Base-by-base conservation (phyloP, 1,140 invertebrate species). In the Caenorhabditis briggsae region DNA sequence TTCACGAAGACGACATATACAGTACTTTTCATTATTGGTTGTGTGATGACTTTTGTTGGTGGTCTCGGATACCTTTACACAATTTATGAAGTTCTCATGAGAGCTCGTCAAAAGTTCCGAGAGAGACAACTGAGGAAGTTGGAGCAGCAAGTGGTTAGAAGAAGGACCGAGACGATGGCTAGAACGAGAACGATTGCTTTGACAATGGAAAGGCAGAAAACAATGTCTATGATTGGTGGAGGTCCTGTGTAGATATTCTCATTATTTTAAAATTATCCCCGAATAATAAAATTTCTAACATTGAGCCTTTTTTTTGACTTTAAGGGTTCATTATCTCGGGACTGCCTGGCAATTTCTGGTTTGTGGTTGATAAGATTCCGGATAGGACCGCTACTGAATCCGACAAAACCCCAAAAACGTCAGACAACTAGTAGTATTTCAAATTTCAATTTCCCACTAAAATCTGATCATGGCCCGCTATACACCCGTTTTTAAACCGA, bases 11-110 rank as follows among this genome's bases (percentile, higher is more conserved):
- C 12, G 3, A 78, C 70, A 8, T 78, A 50, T 33, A 50, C n/a
- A 23, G 70, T 78, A 25, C 70, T 78, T 53, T 25, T 78, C 2
- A 53, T 48, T 50, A 50, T 78, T 53, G 70, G 70, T 23, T 78
- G 70, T 53, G 70, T 78, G 2, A 78, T 78, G 70, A 78, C 70
- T 25, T 20, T 78, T 23, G 18, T 78, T 50, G 70, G 70, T 46
- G 70, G 70, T 25, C 70, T 78, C n/a, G 70, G 70, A 48, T 78
- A 78, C 23, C n/a, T 78, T 20, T 78, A 78, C n/a, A 78, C 70
- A 20, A 78, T 78, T 50, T 78, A 78, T 12, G 70, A 78, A 50
- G 70, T 78, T 9, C 11, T 78, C 5, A 48, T 50, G 46, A 78
- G 70, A 78, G 70, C 70, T 78, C 70, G 50, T 53, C 43, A 50